Evolutionary conservation across 2,888 invertebrate species (phyloP).

Genomic region (Slavum lentiscoides): DNA sequence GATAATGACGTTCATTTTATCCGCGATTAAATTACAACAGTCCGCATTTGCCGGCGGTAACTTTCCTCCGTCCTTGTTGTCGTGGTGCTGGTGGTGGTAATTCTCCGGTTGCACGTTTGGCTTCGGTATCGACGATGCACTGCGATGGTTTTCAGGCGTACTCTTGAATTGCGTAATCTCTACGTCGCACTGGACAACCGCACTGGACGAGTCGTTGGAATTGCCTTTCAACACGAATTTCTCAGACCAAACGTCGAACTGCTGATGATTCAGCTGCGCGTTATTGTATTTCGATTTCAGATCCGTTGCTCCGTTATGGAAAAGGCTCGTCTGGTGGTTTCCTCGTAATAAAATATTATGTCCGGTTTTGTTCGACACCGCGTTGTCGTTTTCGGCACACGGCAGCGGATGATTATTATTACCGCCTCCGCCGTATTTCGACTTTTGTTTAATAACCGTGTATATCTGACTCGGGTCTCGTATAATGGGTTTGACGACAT

Average conservation of each 20-base stretch:
- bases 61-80: not conserved
- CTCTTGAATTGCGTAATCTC: slow-evolving; percentile 35
- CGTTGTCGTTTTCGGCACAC: not conserved
- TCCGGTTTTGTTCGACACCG: slow-evolving; percentile 3
- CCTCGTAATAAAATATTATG: not conserved
- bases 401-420: not conserved
- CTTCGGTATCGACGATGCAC: not conserved
- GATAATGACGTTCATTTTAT: slow-evolving; percentile 7
- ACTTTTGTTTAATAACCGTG: slow-evolving; percentile 41
- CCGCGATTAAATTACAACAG: not conserved
- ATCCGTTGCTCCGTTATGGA: not conserved
- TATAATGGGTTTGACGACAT: slow-evolving; percentile 39
- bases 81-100: too few species aligned
- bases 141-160: slow-evolving; percentile 3
- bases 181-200: slow-evolving; percentile 39
- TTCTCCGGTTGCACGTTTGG: not conserved
- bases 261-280: slow-evolving; percentile 9
- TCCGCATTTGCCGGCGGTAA: slow-evolving; percentile 1
- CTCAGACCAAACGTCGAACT: slow-evolving; percentile 48
- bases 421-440: slow-evolving; percentile 11
- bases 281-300: slow-evolving; percentile 35
- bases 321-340: not conserved
- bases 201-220: not conserved
- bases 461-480: slow-evolving; percentile 41
- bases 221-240: slow-evolving; percentile 33